These are phyloP conservation scores for Microchirus variegatus DNA, from an alignment of 2,797 vertebrate genomes.

Conservation along the genomic window DNA sequence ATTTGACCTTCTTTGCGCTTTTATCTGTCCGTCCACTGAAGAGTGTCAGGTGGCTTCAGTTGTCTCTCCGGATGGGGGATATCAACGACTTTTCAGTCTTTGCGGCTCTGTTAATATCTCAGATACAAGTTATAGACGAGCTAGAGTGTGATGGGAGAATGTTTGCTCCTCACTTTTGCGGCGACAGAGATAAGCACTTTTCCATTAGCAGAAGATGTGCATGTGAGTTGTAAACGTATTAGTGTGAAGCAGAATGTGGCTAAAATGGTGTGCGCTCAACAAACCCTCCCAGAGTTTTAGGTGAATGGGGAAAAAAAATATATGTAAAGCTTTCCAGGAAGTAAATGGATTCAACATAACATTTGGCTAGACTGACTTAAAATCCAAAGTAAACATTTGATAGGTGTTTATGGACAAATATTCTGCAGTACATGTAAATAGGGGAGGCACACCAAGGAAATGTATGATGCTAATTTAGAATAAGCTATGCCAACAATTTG, in stretches of 20 bases:
- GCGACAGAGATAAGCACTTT: slow-evolving; percentile 22
- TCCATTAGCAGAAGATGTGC: slow-evolving; percentile 38
- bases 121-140: slow-evolving; percentile 18
- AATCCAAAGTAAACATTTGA: too few species aligned
- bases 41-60: slow-evolving; percentile 6
- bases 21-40: slow-evolving; percentile 28
- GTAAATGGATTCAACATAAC: too few species aligned
- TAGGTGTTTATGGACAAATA: too few species aligned
- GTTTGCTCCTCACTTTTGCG: slow-evolving; percentile 20
- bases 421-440: neutral
- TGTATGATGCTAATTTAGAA: too few species aligned
- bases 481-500: too few species aligned
- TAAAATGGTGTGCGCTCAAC: slow-evolving; percentile 23
- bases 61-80: slow-evolving; percentile 23
- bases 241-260: slow-evolving; percentile 20
- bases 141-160: slow-evolving; percentile 23
- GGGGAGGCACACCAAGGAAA: slow-evolving; percentile 2
- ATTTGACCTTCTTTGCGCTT: slow-evolving; percentile 48
- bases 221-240: slow-evolving; percentile 37
- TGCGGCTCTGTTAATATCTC: slow-evolving; percentile 28
- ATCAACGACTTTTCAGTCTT: slow-evolving; percentile 27
- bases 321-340: too few species aligned
- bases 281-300: slow-evolving; percentile 13
- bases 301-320: slow-evolving; percentile 6
- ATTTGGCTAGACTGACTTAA: too few species aligned